Base-by-base conservation (phyloP, 2,888 invertebrate species). In the Athalia cordata region DNA sequence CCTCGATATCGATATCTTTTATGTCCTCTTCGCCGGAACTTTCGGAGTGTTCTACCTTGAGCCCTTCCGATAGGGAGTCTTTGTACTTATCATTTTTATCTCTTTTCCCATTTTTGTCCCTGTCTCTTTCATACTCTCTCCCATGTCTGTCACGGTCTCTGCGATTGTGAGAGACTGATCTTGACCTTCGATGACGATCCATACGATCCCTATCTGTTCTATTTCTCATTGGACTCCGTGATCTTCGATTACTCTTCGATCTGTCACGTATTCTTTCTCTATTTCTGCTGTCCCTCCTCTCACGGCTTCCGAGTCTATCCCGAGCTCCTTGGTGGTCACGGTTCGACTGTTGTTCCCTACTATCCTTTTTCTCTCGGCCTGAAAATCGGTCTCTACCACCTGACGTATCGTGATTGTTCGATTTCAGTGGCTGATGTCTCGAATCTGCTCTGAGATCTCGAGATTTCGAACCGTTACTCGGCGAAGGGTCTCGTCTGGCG, bases 41-140 rank as follows among this genome's bases (percentile, higher is more conserved):
- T 1, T 93, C 93, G 5, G 94, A 93, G 80, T 90, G 90, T 80
- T 93, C 93, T 5, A 92, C 89, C 83, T 95, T 95, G 82, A 96
- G 92, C 2, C 96, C 95, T 89, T 97, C 97, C 79, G 96, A 96
- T 15, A 95, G 88, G 13, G 96, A 95, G 84, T 94, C 95, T 85
- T 92, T 93, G 86, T 91, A 94, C 78, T 93, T 93, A 87, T 94
- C 94, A 82, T 84, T 91, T 80, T 88, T 90, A 81, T 87, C 88
- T 50, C 88, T 85, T 72, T 89, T 88, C 43, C 89, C 85, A 78
- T 91, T 90, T 78, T 88, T 90, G 43, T 91, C 90, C 59, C 89
- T 84, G 59, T 89, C 90, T 7, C 91, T 88, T 9, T 91, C 91
- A 45, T 89, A 86, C 29, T 90, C 89, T 59, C 90, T 84, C 5